phyloP scores from a whole-genome alignment of 2,888 invertebrate genomes.

The Phymatocera aterrima region DNA sequence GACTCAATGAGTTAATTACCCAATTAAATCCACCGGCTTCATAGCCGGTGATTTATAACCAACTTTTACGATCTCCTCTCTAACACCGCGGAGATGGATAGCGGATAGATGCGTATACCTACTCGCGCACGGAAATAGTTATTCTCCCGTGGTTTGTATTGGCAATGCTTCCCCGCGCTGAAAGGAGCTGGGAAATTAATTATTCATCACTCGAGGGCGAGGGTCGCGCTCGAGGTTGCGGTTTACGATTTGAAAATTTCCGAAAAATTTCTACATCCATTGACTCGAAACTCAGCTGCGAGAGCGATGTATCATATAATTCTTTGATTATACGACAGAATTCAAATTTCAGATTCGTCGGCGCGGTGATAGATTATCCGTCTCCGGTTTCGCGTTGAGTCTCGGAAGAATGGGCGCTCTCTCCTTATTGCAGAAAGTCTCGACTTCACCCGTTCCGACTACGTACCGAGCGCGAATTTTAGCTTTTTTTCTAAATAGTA shows the following conservation, averaged over 20 bases:
- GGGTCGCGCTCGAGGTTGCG: too few species aligned
- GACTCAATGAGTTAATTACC: constrained; percentile 59
- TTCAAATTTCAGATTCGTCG: too few species aligned
- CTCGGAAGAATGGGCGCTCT: too few species aligned
- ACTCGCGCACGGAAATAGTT: not conserved
- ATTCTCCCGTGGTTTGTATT: constrained; percentile 22
- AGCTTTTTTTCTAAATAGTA: not conserved
- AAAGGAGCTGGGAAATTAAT: not conserved
- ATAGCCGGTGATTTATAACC: constrained; percentile 25
- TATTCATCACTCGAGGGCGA: not conserved
- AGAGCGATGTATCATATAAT: too few species aligned
- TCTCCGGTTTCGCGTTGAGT: too few species aligned
- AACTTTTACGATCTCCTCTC: constrained; percentile 18
- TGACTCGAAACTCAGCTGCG: too few species aligned
- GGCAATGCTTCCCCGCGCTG: not conserved
- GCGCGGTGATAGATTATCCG: too few species aligned
- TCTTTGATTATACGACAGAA: too few species aligned
- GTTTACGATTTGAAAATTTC: not conserved
- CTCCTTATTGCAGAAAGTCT: too few species aligned
- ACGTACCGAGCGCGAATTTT: not conserved
- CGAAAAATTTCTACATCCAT: not conserved
- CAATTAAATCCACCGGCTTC: constrained; percentile 35
- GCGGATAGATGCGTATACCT: too few species aligned
- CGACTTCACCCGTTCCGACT: not conserved
- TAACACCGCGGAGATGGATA: not conserved